Conservation (phyloP, 2,888 invertebrate species). For the Brachypalpus laphriformis region DNA sequence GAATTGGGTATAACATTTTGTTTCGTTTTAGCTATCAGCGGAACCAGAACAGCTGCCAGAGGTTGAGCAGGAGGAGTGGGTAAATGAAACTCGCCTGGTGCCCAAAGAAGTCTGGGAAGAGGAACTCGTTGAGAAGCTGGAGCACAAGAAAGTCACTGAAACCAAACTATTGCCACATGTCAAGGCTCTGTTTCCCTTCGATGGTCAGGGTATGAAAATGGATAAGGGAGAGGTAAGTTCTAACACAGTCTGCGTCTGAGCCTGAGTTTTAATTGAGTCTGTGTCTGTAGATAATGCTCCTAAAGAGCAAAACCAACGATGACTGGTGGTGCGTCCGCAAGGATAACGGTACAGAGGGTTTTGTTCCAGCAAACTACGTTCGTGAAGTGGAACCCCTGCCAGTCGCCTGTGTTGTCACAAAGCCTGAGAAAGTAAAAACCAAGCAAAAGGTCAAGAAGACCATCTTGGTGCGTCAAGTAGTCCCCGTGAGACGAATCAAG, state of each 20-base stretch:
- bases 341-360: conserved; percentile 95
- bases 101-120: conserved; percentile 97
- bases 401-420: conserved; percentile 91
- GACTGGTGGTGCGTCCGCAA: conserved; percentile 99
- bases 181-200: conserved; percentile 93
- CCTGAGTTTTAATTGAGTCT: neutral
- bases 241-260: neutral
- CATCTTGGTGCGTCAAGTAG: conserved; percentile 92
- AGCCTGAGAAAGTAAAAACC: conserved; percentile 92
- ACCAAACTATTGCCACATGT: conserved; percentile 94
- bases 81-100: conserved; percentile 91
- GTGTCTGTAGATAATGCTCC: conserved; percentile 87
- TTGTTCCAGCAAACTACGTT: conserved; percentile 98
- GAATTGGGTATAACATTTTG: too few species aligned
- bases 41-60: conserved; percentile 86
- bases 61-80: conserved; percentile 88
- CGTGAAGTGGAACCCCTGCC: conserved; percentile 95
- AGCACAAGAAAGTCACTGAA: conserved; percentile 93
- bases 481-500: conserved; percentile 88
- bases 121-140: conserved; percentile 92
- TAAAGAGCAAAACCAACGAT: conserved; percentile 96
- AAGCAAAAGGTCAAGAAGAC: conserved; percentile 95
- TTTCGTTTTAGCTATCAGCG: conserved; percentile 82
- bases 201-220: conserved; percentile 96
- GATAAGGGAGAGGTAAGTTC: conserved; percentile 89